Percentiles rank a stretch among this genome's conserved stretches.
These are phyloP conservation scores for Pterophyllum scalare DNA, from an alignment of 2,113 vertebrate genomes.

Conservation along the genomic window DNA sequence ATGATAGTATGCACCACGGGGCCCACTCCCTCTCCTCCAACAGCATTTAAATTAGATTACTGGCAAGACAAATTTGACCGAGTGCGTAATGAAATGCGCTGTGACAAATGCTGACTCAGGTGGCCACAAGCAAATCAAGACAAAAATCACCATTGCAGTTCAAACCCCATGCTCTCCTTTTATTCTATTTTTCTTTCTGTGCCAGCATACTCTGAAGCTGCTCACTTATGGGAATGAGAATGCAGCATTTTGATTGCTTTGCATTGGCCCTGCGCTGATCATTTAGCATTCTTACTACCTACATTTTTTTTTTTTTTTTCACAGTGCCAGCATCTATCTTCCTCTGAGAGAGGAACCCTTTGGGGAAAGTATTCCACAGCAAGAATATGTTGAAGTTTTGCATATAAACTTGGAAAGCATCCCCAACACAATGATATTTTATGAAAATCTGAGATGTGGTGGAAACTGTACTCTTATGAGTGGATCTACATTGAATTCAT, in stretches of 20 bases:
- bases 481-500: neutral
- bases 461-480: neutral
- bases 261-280: conserved; percentile 37
- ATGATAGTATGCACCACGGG: conserved; percentile 29
- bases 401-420: conserved; percentile 26
- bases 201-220: conserved; percentile 10
- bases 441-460: conserved; percentile 33
- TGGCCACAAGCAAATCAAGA: conserved; percentile 64
- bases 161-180: conserved; percentile 30
- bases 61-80: conserved; percentile 49
- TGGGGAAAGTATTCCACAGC: neutral
- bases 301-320: neutral
- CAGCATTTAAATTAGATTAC: conserved; percentile 70
- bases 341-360: conserved; percentile 9
- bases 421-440: neutral
- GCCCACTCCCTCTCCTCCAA: conserved; percentile 28
- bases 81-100: conserved; percentile 47
- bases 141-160: conserved; percentile 42
- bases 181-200: conserved; percentile 21
- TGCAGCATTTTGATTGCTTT: conserved; percentile 23
- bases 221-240: conserved; percentile 26
- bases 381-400: conserved; percentile 10
- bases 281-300: conserved; percentile 36
- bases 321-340: conserved; percentile 2
- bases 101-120: conserved; percentile 70